A percentile compares a stretch with the other conserved stretches of the same genome.
phyloP scores from a whole-genome alignment of 2,888 invertebrate species.

The Oscheius onirici region DNA sequence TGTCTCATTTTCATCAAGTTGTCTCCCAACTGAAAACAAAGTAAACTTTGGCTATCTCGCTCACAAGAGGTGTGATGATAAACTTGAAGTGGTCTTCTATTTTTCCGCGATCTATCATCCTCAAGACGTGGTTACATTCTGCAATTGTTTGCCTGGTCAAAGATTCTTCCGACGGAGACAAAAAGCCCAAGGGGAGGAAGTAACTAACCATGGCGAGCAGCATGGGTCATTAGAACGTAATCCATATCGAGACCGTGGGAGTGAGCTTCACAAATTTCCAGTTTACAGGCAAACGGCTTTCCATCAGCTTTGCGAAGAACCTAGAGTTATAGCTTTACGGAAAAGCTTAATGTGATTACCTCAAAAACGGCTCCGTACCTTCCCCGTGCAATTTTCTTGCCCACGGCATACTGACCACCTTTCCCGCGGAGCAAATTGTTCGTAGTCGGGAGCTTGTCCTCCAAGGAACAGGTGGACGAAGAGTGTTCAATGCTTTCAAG shows the following conservation, averaged over 20 bases:
- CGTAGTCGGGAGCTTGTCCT: slow-evolving; percentile 52
- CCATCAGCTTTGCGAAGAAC: slow-evolving; percentile 55
- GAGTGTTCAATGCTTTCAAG: slow-evolving; percentile 50
- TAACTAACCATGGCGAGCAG: slow-evolving; percentile 43
- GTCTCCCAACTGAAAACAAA: slow-evolving; percentile 60
- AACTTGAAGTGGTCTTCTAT: slow-evolving; percentile 63
- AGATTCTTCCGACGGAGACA: neutral
- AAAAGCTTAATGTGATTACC: slow-evolving; percentile 35
- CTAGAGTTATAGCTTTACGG: slow-evolving; percentile 22
- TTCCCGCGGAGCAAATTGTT: slow-evolving; percentile 65
- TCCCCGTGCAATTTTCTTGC: slow-evolving; percentile 64
- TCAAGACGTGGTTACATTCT: slow-evolving; percentile 52
- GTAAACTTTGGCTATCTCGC: neutral
- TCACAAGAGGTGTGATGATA: slow-evolving; percentile 57
- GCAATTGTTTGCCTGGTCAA: slow-evolving; percentile 8
- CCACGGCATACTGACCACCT: slow-evolving; percentile 64
- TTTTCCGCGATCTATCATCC: slow-evolving; percentile 68
- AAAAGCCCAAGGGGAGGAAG: neutral
- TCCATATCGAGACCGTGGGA: slow-evolving; percentile 68
- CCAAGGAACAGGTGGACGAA: slow-evolving; percentile 50
- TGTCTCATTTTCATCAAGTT: slow-evolving; percentile 64
- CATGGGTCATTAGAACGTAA: slow-evolving; percentile 63
- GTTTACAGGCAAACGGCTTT: slow-evolving; percentile 62
- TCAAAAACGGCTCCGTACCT: slow-evolving; percentile 69
- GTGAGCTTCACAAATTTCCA: slow-evolving; percentile 64